phyloP scores from a whole-genome alignment of 2,113 vertebrate genomes.

The Poicephalus gulielmi region DNA sequence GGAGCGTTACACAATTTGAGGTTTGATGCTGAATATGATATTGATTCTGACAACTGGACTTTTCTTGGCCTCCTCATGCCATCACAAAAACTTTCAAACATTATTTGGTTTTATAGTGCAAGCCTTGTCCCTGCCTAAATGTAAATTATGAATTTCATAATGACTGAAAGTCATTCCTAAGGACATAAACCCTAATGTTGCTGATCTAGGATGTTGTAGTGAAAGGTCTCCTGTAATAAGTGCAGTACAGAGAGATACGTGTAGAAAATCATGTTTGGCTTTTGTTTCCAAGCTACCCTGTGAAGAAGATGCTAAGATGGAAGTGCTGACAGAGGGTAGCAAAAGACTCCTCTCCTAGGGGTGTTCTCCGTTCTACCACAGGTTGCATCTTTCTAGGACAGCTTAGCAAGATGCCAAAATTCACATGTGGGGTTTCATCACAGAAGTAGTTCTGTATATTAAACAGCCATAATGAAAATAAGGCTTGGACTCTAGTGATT shows the following conservation, averaged over 20 bases:
- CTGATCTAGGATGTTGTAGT: not conserved
- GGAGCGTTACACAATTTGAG: not conserved
- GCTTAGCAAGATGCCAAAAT: not conserved
- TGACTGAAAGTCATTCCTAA: not conserved
- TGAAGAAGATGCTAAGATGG: not conserved
- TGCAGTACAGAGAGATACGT: not conserved
- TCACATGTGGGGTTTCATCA: not conserved
- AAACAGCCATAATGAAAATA: not conserved
- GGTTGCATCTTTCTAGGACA: not conserved
- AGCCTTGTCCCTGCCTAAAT: not conserved
- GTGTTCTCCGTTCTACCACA: not conserved
- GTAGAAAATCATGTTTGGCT: not conserved
- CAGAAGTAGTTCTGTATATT: not conserved
- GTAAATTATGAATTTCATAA: not conserved
- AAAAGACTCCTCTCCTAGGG: not conserved
- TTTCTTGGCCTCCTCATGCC: not conserved
- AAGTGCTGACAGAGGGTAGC: not conserved
- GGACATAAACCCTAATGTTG: not conserved
- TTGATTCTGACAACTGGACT: not conserved
- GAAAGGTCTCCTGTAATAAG: not conserved
- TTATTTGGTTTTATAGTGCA: not conserved
- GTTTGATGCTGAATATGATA: not conserved
- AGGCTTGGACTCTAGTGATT: not conserved
- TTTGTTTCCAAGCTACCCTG: not conserved
- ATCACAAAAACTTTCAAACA: not conserved